These are phyloP conservation scores for Kuschelorhynchus macadamiae DNA, from an alignment of 2,888 invertebrate genomes.

Conservation along the genomic window DNA sequence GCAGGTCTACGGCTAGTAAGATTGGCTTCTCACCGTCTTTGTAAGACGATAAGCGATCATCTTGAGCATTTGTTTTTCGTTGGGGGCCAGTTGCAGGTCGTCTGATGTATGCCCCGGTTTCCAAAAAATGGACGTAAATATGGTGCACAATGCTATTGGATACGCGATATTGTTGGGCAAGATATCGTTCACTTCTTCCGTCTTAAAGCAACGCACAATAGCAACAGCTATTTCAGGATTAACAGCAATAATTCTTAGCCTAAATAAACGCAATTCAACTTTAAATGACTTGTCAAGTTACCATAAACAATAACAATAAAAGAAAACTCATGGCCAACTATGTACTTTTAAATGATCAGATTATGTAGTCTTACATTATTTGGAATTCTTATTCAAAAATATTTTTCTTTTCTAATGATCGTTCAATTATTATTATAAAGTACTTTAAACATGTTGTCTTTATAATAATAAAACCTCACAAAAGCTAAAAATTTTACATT, in stretches of 20 bases:
- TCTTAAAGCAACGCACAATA: background rate
- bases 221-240: background rate
- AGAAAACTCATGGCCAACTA: conserved; percentile 1
- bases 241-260: background rate
- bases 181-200: background rate
- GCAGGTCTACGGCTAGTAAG: conserved; percentile 10
- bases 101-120: background rate
- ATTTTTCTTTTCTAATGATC: background rate
- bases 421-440: background rate
- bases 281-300: background rate
- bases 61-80: background rate
- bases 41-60: conserved; percentile 1
- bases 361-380: no score
- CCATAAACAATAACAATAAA: background rate
- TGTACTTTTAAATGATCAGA: background rate
- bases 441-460: background rate
- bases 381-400: background rate
- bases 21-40: conserved; percentile 5
- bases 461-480: background rate
- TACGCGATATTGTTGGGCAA: background rate
- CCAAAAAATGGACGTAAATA: background rate
- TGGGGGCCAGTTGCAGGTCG: background rate
- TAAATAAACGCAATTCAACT: background rate
- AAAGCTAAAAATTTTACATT: background rate
- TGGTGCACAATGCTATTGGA: background rate